These are phyloP conservation scores for Alosa alosa DNA, from an alignment of 2,113 vertebrate genomes.

Conservation along the genomic window DNA sequence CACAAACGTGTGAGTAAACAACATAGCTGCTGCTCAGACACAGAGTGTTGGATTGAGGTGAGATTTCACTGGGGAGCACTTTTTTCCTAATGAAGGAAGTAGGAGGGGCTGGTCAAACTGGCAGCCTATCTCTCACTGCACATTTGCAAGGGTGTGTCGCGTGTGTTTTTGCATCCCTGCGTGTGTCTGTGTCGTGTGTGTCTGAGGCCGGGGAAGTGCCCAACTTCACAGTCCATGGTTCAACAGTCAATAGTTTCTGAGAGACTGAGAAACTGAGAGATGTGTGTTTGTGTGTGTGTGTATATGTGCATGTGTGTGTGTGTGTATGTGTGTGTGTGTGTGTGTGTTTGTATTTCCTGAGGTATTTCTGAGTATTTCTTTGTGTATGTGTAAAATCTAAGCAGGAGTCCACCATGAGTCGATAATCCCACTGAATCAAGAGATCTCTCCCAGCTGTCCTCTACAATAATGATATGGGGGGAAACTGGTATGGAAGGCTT, in stretches of 20 bases:
- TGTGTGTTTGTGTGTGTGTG: neutral
- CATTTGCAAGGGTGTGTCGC: neutral
- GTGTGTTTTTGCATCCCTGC: neutral
- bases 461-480: neutral
- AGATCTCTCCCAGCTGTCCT: neutral
- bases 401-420: neutral
- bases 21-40: slow-evolving; percentile 21
- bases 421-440: neutral
- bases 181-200: too few species aligned
- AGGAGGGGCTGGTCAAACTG: slow-evolving; percentile 24
- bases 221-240: too few species aligned
- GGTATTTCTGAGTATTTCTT: neutral
- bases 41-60: slow-evolving; percentile 20
- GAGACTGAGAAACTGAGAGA: too few species aligned
- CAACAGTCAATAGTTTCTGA: too few species aligned
- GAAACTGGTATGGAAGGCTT: neutral
- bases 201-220: too few species aligned
- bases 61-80: slow-evolving; percentile 34
- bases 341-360: neutral
- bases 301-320: neutral
- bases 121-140: slow-evolving; percentile 25
- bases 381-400: neutral
- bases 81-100: slow-evolving; percentile 43
- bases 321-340: neutral
- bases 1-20: slow-evolving; percentile 44